Evolutionary conservation across 2,797 vertebrate species (phyloP), one percentile per base, ranked within the genome.

Genomic region (Clarias fuscus): DNA sequence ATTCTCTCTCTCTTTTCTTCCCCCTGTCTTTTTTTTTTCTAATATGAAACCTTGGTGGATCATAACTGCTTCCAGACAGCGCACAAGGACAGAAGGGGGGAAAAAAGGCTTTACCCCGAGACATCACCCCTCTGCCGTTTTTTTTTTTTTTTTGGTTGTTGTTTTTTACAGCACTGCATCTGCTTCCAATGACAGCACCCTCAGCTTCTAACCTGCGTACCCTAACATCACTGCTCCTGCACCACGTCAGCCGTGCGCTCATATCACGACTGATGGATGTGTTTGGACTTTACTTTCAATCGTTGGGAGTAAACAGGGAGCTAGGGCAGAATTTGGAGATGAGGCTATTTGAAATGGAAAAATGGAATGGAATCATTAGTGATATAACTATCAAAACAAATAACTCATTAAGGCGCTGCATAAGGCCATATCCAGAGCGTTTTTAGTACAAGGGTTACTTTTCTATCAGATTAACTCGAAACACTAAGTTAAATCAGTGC

Each of bases 41-140:
- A 86, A 86, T 85, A 80, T 84, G 84, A 89, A 89, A 86, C 91
- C 87, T 92, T 89, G 90, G 87, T 89, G 88, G 90, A 91, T 92
- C 82, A 87, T 93, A 93, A 94, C 93, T 91, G 92, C 91, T 94
- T 95, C 93, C 93, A 95, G 93, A 93, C 91, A 93, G 88, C 40
- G 84, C 86, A 93, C 79, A 92, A 93, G 92, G 93, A 93, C 91
- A 79, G 40, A 89, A 83, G 84, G 78, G 37, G 61, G 33, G 65
- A 65, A 83, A 85, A 89, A 92, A 87, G 86, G 43, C 89, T 92
- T 91, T 90, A 90, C 84, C 88, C 90, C 91, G 43, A 81, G 62
- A 79, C 48, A 86, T 87, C 72, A 83, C 70, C 67, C 68, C 84
- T 84, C 78, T 84, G 70, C 61, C 56, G 87, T 18, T 75, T 85